These are phyloP conservation scores for Zele albiditarsus DNA, from an alignment of 2,888 invertebrate species.

Conservation along the genomic window DNA sequence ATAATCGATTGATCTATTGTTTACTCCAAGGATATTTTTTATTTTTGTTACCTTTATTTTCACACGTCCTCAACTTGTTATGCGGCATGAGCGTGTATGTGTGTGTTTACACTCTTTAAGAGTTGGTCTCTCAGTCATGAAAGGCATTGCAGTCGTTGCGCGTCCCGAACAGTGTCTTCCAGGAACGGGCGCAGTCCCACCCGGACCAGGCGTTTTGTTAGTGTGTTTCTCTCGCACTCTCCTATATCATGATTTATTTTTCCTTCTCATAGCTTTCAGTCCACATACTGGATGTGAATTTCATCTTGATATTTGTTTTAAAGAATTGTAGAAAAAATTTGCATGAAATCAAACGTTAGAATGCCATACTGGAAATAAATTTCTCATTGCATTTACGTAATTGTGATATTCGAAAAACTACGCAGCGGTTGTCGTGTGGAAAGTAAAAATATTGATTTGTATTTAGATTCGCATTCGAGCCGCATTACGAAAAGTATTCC, in stretches of 20 bases:
- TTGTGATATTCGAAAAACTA: too few species aligned
- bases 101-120: neutral
- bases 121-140: neutral
- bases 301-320: neutral
- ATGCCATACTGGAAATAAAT: neutral
- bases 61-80: too few species aligned
- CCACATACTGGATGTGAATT: neutral
- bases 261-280: neutral
- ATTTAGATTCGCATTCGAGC: too few species aligned
- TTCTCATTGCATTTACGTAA: slow-evolving; percentile 3
- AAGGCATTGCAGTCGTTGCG: slow-evolving; percentile 39
- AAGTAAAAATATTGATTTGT: too few species aligned
- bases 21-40: too few species aligned
- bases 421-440: too few species aligned
- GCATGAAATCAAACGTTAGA: neutral
- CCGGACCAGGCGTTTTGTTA: slow-evolving; percentile 61
- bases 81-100: too few species aligned
- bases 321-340: neutral
- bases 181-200: slow-evolving; percentile 63
- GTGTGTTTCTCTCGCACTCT: slow-evolving; percentile 50
- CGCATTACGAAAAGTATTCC: too few species aligned
- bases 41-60: too few species aligned
- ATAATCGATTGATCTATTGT: too few species aligned
- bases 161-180: slow-evolving; percentile 52
- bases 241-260: neutral